These are phyloP conservation scores for Psix sp. DNA, from an alignment of 1,140 invertebrate species.

Conservation along the genomic window DNA sequence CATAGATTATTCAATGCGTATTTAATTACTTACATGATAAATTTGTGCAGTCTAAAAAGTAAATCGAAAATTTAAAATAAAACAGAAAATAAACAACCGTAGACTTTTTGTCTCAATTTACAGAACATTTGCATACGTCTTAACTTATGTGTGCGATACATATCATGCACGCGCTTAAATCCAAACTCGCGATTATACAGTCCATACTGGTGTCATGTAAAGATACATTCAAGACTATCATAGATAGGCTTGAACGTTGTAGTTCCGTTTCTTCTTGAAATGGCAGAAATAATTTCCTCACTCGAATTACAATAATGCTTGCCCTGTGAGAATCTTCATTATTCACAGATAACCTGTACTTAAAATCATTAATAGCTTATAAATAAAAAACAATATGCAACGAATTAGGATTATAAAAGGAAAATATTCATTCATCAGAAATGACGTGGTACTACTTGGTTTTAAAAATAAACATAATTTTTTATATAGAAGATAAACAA, in stretches of 20 bases:
- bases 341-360: no score
- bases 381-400: conserved; percentile 1
- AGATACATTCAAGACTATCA: conserved; percentile 21
- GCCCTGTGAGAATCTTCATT: no score
- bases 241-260: no score
- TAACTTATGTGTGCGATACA: conserved; percentile 14
- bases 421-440: no score
- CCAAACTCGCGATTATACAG: conserved; percentile 16
- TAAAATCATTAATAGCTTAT: no score
- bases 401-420: no score
- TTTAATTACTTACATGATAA: no score
- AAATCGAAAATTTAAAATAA: background rate
- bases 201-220: conserved; percentile 8
- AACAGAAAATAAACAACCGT: conserved; percentile 12
- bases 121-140: conserved; percentile 21
- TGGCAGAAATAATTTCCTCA: conserved; percentile 16
- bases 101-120: conserved; percentile 20
- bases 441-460: no score
- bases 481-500: conserved; percentile 13
- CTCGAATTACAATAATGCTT: conserved; percentile 5
- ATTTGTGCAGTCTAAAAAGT: background rate
- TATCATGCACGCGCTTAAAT: conserved; percentile 23
- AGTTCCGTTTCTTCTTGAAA: no score
- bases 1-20: no score
- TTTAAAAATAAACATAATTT: no score